These are phyloP conservation scores for Atherinosoma microstoma DNA, from an alignment of 2,797 vertebrate species.

Conservation along the genomic window DNA sequence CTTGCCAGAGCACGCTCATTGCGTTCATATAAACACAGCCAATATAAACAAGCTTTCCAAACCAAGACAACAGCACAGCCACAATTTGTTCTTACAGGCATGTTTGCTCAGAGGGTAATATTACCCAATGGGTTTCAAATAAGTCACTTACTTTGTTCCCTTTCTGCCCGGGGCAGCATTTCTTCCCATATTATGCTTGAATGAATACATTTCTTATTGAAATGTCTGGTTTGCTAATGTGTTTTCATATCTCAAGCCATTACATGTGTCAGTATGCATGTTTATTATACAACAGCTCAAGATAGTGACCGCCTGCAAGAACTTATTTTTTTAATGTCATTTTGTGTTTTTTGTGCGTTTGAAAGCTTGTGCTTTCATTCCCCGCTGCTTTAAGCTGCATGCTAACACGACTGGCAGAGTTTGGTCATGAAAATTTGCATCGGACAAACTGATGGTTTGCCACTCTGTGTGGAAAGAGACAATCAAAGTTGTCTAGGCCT, in stretches of 20 bases:
- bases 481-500: background rate
- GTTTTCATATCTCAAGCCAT: slow-evolving; percentile 50
- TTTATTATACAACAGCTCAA: slow-evolving; percentile 34
- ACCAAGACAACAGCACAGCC: slow-evolving; percentile 39
- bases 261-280: slow-evolving; percentile 37
- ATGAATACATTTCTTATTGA: slow-evolving; percentile 35
- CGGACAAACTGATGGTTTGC: background rate
- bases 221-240: slow-evolving; percentile 33
- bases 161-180: slow-evolving; percentile 44
- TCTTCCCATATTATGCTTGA: slow-evolving; percentile 38
- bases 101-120: slow-evolving; percentile 36
- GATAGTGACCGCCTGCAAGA: background rate
- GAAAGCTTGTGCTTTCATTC: background rate
- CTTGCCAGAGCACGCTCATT: slow-evolving; percentile 40
- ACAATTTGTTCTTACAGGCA: slow-evolving; percentile 29
- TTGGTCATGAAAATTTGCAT: background rate
- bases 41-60: slow-evolving; percentile 26
- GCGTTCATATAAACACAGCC: slow-evolving; percentile 31
- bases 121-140: slow-evolving; percentile 40
- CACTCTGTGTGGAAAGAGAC: background rate
- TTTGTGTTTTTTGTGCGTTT: background rate
- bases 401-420: background rate
- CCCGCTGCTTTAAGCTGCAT: background rate
- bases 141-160: slow-evolving; percentile 47
- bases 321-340: background rate